Base-by-base conservation (phyloP, 1,140 invertebrate genomes). In the Brachionus sp. region DNA sequence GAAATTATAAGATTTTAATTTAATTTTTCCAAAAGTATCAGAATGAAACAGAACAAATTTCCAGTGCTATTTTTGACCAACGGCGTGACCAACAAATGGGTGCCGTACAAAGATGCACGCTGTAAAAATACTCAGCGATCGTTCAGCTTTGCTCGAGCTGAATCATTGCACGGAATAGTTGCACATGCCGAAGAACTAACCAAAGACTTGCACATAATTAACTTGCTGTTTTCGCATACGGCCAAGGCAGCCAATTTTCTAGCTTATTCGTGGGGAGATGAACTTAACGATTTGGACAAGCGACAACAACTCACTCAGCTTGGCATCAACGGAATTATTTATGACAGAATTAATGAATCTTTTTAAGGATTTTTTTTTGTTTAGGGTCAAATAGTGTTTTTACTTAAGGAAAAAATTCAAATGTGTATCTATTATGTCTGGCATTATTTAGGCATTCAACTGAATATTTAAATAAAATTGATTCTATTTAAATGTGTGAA, bases 1-100 rank as follows among this genome's bases (percentile, higher is more conserved):
- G 3, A 29, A 29, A 29, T 29, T 2, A 29, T 3, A 1, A 29
- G 29, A 2, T 3, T 29, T 29, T 2, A 29, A 29, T 50, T 53
- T n/a, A n/a, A n/a, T 57, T 78, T 33, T 35, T 53, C 35, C 19
- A 42, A 19, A 75, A 78, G 75, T 12, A 66, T 83, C 10, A 37
- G 68, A 50, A 53, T 70, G 64, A 83, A 83, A 39, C 82, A 83
- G 42, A 83, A 70, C 29, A 53, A 53, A 42, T 83, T 73, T 77
- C 68, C 82, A 13, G 82, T 83, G 16, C 50, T 83, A 19, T 75
- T 83, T 83, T 57, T 83, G 23, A 83, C 66, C 9, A 64, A 83
- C 12, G 82, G 82, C 10, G 66, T 42, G 4, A 83, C 80, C 25
- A 83, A 46, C 16, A 83, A 83, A 68, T 83, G 50, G 39, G 42